Conservation (phyloP, 2,888 invertebrate genomes). For the Drosophila helvetica region DNA sequence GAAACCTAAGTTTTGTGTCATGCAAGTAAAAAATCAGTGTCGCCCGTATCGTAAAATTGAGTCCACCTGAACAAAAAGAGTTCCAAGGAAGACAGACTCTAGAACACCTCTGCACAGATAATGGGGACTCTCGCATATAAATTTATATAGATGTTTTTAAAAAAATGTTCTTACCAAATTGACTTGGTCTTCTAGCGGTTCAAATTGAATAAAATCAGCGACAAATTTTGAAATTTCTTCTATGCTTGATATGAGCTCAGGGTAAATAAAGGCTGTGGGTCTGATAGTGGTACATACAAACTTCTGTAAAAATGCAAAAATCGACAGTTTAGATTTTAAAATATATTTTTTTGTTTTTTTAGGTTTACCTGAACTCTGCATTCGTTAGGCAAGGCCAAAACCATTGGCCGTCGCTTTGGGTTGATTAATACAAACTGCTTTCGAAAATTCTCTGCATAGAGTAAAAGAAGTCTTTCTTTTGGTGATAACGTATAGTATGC, state of each 20-base stretch:
- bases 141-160: neutral
- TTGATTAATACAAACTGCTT: constrained; percentile 87
- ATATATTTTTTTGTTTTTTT: accelerated
- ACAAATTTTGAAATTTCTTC: constrained; percentile 90
- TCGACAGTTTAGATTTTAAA: neutral
- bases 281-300: constrained; percentile 93
- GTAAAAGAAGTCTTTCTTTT: constrained; percentile 89
- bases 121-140: too few species aligned
- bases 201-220: constrained; percentile 90
- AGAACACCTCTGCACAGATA: too few species aligned
- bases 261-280: constrained; percentile 90
- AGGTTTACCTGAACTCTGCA: constrained; percentile 88
- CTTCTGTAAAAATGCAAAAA: constrained; percentile 87
- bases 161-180: constrained; percentile 89
- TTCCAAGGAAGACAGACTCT: too few species aligned
- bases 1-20: too few species aligned
- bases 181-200: constrained; percentile 88
- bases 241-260: constrained; percentile 87
- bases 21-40: too few species aligned
- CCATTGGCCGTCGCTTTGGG: constrained; percentile 87
- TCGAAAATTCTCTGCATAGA: constrained; percentile 92
- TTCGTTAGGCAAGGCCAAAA: constrained; percentile 90
- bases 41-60: too few species aligned
- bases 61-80: too few species aligned
- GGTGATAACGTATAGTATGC: constrained; percentile 87